A percentile compares a stretch with the other conserved stretches of the same genome.
Evolutionary conservation across 2,888 invertebrate species (phyloP).

Genomic region (Acanthosepion lycidas): DNA sequence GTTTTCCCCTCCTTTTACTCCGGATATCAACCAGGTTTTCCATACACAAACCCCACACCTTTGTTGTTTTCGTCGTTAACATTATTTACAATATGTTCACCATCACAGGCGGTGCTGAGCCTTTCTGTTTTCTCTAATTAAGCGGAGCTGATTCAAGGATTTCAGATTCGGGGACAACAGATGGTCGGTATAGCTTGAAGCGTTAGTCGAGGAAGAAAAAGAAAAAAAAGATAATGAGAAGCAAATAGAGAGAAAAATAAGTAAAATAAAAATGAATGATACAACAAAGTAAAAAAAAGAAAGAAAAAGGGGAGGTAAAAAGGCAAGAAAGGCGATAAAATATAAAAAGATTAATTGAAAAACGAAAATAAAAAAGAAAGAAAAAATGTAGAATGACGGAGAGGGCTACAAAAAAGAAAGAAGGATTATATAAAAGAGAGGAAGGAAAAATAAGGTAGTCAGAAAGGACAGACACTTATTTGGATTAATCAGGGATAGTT

Average conservation of each 20-base stretch:
- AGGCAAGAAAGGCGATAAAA: not conserved
- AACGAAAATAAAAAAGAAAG: not conserved
- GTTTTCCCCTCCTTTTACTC: not conserved
- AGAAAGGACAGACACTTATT: not conserved
- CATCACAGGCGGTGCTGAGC: not conserved
- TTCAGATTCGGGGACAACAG: not conserved
- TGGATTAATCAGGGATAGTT: too few species aligned
- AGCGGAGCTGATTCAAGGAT: not conserved
- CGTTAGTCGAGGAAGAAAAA: not conserved
- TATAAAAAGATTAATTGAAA: not conserved
- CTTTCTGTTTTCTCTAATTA: not conserved
- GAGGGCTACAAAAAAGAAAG: too few species aligned
- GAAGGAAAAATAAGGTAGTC: not conserved
- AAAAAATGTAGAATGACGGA: not conserved
- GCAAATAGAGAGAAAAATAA: not conserved
- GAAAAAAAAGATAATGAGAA: not conserved
- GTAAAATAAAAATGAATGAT: not conserved
- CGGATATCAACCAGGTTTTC: too few species aligned
- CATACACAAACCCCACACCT: not conserved
- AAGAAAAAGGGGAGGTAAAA: not conserved
- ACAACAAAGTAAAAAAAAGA: not conserved
- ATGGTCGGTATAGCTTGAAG: slow-evolving; percentile 33
- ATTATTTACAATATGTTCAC: slow-evolving; percentile 10
- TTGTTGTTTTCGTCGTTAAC: not conserved
- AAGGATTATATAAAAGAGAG: not conserved